Percentiles rank a stretch among this genome's conserved stretches.
Evolutionary conservation across 2,888 invertebrate species (phyloP).

Genomic region (Sympetrum striolatum): DNA sequence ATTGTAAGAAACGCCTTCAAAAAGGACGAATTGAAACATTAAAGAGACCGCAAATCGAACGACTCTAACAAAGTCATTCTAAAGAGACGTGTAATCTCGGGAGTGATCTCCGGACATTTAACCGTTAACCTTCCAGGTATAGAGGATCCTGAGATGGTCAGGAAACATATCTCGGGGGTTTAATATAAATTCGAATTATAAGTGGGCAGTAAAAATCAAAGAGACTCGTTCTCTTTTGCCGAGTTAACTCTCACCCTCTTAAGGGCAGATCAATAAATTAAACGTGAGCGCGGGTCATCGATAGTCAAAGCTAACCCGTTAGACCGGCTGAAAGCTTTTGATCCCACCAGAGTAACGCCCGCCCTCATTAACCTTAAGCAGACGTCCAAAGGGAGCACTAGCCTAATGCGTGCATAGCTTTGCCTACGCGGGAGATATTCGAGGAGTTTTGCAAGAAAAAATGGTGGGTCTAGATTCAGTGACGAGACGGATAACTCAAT

Average conservation of each 20-base stretch:
- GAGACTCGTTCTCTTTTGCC: not conserved
- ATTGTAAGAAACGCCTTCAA: too few species aligned
- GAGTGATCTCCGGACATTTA: too few species aligned
- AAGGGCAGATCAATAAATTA: not conserved
- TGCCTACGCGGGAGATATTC: not conserved
- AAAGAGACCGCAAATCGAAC: too few species aligned
- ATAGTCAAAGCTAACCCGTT: not conserved
- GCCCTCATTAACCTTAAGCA: not conserved
- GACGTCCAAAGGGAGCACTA: not conserved
- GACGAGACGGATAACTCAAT: not conserved
- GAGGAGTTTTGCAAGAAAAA: not conserved
- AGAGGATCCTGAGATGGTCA: not conserved
- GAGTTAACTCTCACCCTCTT: not conserved
- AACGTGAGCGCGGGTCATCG: not conserved
- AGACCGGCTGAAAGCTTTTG: not conserved
- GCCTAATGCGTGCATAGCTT: not conserved
- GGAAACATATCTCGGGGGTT: not conserved
- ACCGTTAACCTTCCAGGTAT: too few species aligned
- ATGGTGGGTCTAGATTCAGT: not conserved
- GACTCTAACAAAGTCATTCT: too few species aligned
- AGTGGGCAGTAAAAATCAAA: not conserved
- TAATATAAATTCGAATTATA: not conserved
- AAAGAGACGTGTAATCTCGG: too few species aligned
- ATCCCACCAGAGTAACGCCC: not conserved
- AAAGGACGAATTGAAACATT: too few species aligned